Evolutionary conservation across 2,888 invertebrate species (phyloP).

Genomic region (Ganaspis brasiliensis): DNA sequence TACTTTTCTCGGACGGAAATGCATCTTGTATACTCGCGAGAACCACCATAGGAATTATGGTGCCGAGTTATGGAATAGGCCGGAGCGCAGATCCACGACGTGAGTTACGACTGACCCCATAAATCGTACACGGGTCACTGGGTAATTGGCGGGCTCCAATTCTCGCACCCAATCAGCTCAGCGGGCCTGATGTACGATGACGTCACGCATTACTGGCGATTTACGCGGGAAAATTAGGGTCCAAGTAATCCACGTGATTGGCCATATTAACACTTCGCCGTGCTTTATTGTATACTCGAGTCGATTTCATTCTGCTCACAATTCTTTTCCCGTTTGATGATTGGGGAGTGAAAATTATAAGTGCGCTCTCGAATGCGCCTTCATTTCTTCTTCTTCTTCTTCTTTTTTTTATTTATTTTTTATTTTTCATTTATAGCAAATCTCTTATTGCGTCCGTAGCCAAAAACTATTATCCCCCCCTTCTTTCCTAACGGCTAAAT

Average conservation of each 20-base stretch:
- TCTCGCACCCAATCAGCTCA: slow-evolving; percentile 77
- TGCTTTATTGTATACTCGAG: slow-evolving; percentile 35
- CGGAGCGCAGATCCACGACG: slow-evolving; percentile 54
- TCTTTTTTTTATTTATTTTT: too few relatives aligned
- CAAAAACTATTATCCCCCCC: too few relatives aligned
- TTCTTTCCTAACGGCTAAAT: too few relatives aligned
- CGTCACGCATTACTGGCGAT: slow-evolving; percentile 75
- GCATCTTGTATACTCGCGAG: slow-evolving; percentile 10
- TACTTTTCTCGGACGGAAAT: slow-evolving; percentile 40
- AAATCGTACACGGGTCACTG: slow-evolving; percentile 73
- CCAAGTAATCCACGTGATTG: slow-evolving; percentile 56
- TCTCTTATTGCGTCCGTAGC: too few relatives aligned
- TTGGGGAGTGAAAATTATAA: slow-evolving; percentile 8
- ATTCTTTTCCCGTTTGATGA: slow-evolving; percentile 2
- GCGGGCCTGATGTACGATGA: slow-evolving; percentile 73
- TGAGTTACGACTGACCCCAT: slow-evolving; percentile 78
- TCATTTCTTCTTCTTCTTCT: too few relatives aligned
- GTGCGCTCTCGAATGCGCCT: not conserved
- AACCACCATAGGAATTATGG: slow-evolving; percentile 51
- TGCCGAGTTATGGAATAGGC: slow-evolving; percentile 68
- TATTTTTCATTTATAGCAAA: not conserved
- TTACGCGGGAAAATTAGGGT: slow-evolving; percentile 74
- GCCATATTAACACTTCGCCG: slow-evolving; percentile 42
- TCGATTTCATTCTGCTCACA: not conserved
- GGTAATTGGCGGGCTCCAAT: slow-evolving; percentile 77